A percentile compares a stretch with the other conserved stretches of the same genome.
phyloP scores from a whole-genome alignment of 2,797 vertebrate genomes.

The Galagoides demidoff region DNA sequence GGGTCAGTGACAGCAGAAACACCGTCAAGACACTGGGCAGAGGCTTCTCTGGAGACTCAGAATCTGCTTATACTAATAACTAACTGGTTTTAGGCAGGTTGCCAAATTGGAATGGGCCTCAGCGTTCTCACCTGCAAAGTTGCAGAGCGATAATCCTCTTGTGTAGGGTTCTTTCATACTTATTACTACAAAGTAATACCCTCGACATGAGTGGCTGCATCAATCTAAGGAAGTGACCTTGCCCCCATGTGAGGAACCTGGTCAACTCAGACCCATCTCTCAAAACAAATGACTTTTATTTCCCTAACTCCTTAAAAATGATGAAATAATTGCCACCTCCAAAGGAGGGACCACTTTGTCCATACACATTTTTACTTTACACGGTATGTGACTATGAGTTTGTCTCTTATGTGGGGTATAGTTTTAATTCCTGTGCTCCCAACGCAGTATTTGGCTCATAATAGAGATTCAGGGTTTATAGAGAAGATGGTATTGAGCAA shows the following conservation, averaged over 20 bases:
- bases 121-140: neutral
- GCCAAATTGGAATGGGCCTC: neutral
- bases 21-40: neutral
- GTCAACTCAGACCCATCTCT: neutral
- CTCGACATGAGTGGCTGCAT: neutral
- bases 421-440: neutral
- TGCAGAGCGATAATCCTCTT: neutral
- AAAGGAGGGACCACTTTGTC: neutral
- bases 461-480: neutral
- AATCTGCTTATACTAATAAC: neutral
- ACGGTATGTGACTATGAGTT: accelerated
- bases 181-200: neutral
- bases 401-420: neutral
- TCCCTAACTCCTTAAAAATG: neutral
- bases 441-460: neutral
- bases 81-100: neutral
- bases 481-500: too few species aligned
- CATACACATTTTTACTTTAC: neutral
- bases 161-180: neutral
- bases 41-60: neutral
- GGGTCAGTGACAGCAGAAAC: too few species aligned
- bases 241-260: neutral
- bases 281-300: neutral
- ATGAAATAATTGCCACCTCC: neutral
- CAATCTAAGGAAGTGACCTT: neutral